Conservation (phyloP, 2,888 invertebrate genomes). For the Parthenolecanium corni region DNA sequence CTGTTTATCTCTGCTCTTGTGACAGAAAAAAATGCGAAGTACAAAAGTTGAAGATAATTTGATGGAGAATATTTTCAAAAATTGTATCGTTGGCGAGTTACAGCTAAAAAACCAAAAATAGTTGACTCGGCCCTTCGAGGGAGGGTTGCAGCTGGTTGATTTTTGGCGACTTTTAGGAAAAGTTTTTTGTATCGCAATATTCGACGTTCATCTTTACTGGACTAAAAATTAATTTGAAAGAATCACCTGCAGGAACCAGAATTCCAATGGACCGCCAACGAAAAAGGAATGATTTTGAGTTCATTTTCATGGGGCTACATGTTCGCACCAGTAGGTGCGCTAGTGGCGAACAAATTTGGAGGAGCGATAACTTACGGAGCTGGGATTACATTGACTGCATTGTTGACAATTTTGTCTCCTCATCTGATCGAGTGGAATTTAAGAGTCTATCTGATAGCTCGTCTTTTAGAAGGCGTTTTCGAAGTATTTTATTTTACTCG, state of each 20-base stretch:
- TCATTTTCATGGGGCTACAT: slow-evolving; percentile 4
- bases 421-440: not conserved
- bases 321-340: not conserved
- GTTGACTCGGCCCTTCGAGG: too few relatives aligned
- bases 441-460: not conserved
- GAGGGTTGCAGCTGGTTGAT: not conserved
- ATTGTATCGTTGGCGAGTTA: too few relatives aligned
- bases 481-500: too few relatives aligned
- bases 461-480: not conserved
- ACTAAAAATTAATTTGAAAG: too few relatives aligned
- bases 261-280: slow-evolving; percentile 1
- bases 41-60: too few relatives aligned
- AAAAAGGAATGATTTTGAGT: slow-evolving; percentile 1
- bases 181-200: too few relatives aligned
- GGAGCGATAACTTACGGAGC: not conserved
- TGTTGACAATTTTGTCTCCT: not conserved
- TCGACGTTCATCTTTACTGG: too few relatives aligned
- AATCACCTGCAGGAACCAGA: not conserved
- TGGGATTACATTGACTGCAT: not conserved
- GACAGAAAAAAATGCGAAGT: too few relatives aligned
- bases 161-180: too few relatives aligned
- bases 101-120: too few relatives aligned
- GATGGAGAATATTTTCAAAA: too few relatives aligned
- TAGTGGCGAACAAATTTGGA: not conserved
- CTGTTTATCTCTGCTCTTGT: too few relatives aligned